These are phyloP conservation scores for Labia minor DNA, from an alignment of 2,888 invertebrate genomes.

Conservation along the genomic window DNA sequence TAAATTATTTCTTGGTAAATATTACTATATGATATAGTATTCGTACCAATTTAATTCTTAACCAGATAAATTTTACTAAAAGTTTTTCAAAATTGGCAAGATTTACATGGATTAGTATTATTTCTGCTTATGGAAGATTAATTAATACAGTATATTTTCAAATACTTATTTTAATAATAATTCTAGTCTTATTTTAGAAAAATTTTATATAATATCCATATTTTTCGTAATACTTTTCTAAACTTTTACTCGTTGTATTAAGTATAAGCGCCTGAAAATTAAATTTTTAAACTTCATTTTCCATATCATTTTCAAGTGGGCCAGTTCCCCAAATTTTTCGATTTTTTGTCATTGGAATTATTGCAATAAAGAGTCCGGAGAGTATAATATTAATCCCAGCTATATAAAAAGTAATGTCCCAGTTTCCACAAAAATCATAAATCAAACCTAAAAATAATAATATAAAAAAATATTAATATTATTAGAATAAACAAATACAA, in stretches of 20 bases:
- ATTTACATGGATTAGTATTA: neutral
- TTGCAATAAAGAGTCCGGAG: constrained; percentile 57
- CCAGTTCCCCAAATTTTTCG: constrained; percentile 48
- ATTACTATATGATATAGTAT: no score
- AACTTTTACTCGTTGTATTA: neutral
- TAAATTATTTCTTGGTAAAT: no score
- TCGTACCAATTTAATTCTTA: no score
- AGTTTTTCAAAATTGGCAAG: no score
- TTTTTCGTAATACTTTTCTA: neutral
- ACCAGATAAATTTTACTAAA: no score
- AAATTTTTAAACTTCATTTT: constrained; percentile 26
- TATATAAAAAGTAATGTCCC: constrained; percentile 70
- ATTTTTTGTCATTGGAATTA: constrained; percentile 56
- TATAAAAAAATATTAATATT: neutral
- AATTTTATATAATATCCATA: no score
- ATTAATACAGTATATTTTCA: neutral
- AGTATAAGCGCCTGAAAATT: neutral
- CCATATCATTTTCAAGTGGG: constrained; percentile 41
- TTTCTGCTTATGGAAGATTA: neutral
- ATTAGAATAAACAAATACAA: no score
- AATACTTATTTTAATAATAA: neutral
- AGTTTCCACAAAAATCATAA: constrained; percentile 55
- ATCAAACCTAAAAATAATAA: constrained; percentile 39
- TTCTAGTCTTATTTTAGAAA: neutral
- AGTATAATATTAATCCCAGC: constrained; percentile 72